Conservation (phyloP, 2,888 invertebrate species). For the Drosophila fulvimacula region DNA sequence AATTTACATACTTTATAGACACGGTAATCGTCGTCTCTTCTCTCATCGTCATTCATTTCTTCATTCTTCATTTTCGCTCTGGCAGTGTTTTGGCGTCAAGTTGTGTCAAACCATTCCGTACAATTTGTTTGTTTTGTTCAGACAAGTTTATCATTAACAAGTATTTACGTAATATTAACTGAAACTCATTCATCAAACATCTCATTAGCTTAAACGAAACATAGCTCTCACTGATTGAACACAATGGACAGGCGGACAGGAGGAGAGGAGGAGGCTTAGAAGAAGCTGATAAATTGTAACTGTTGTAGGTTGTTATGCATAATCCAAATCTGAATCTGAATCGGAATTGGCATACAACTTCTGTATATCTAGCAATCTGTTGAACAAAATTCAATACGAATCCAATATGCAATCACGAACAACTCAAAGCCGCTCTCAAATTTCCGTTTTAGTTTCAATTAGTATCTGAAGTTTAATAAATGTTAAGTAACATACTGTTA, state of each 20-base stretch:
- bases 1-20: conserved; percentile 59
- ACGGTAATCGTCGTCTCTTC: conserved; percentile 47
- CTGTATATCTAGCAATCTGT: background rate
- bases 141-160: conserved; percentile 61
- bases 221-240: conserved; percentile 16
- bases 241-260: conserved; percentile 11
- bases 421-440: conserved; percentile 37
- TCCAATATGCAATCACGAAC: conserved; percentile 19
- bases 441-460: conserved; percentile 30
- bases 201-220: conserved; percentile 35
- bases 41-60: conserved; percentile 26
- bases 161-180: conserved; percentile 46
- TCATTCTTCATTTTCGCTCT: conserved; percentile 70
- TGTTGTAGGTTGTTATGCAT: background rate
- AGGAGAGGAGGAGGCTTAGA: background rate
- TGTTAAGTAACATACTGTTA: conserved; percentile 36
- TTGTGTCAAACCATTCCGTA: conserved; percentile 83
- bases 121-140: conserved; percentile 76
- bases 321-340: background rate
- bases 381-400: conserved; percentile 8
- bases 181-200: conserved; percentile 37
- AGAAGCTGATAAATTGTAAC: conserved; percentile 12
- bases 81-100: conserved; percentile 84
- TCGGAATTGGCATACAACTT: background rate
- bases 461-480: conserved; percentile 41